phyloP scores from a whole-genome alignment of 2,113 vertebrate genomes.

The Gallinago jamesoni region DNA sequence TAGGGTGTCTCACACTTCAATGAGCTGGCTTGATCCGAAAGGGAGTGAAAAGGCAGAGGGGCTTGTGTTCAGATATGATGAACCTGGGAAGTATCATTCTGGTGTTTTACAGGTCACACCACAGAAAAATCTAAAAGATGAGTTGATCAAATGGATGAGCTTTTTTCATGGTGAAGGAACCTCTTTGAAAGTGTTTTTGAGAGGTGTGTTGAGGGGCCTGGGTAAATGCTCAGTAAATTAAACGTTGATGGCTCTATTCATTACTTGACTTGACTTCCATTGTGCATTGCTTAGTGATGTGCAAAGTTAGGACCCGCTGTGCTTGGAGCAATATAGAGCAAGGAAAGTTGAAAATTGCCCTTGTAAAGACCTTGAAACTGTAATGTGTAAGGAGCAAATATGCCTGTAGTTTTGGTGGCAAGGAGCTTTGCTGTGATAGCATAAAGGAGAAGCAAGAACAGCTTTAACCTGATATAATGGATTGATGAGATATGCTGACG shows the following conservation, averaged over 20 bases:
- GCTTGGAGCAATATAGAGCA: background rate
- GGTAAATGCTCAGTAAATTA: background rate
- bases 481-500: background rate
- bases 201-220: background rate
- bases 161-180: background rate
- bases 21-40: background rate
- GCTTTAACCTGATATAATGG: background rate
- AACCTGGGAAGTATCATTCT: background rate
- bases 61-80: background rate
- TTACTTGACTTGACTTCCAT: background rate
- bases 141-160: background rate
- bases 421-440: background rate
- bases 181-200: background rate
- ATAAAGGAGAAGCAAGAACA: background rate
- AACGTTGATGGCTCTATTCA: conserved; percentile 19
- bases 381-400: background rate
- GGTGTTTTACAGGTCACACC: background rate
- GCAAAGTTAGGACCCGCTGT: background rate
- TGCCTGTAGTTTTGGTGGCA: background rate
- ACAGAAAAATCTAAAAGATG: conserved; percentile 23
- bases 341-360: background rate
- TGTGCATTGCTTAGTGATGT: background rate
- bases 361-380: background rate
- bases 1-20: background rate
- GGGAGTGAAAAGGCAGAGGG: background rate